Evolutionary conservation across 92 coral and sea anemone genomes (phyloP).

Genomic region (Hydrozoanthus gracilis): DNA sequence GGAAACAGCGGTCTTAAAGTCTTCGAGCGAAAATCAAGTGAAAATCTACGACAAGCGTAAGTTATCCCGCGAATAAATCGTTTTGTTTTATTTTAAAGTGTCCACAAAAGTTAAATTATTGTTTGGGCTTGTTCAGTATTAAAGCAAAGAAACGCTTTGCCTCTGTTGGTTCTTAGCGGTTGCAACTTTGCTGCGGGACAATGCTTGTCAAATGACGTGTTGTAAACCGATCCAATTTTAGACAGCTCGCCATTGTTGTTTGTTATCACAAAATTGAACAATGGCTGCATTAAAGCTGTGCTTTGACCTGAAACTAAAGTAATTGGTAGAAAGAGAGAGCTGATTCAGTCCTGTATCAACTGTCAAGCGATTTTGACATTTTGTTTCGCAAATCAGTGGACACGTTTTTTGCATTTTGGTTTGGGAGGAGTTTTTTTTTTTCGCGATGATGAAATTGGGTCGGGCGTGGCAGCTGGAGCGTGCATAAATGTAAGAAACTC

Average conservation of each 20-base stretch:
- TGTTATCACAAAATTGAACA: not conserved
- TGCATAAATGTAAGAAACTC: not conserved
- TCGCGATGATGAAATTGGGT: constrained; percentile 15
- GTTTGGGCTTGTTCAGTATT: too few relatives aligned
- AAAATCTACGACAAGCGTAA: constrained; percentile 90
- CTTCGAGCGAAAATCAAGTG: constrained; percentile 79
- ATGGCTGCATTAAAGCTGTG: too few relatives aligned
- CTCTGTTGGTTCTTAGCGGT: not conserved
- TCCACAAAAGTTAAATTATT: too few relatives aligned
- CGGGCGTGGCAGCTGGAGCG: constrained; percentile 4
- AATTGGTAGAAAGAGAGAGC: not conserved
- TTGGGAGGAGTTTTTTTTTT: not conserved
- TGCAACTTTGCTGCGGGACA: constrained; percentile 8
- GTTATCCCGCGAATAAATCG: constrained; percentile 33
- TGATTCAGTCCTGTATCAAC: too few relatives aligned
- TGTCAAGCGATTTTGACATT: not conserved
- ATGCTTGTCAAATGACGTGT: constrained; percentile 20
- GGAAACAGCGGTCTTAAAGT: constrained; percentile 89
- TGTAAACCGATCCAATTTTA: not conserved
- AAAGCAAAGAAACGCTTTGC: constrained; percentile 1
- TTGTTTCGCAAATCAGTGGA: not conserved
- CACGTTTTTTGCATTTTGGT: not conserved
- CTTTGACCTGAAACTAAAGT: not conserved
- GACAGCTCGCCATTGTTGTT: not conserved
- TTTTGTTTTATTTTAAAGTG: not conserved